A percentile compares a stretch with the other conserved stretches of the same genome.
Evolutionary conservation across 2,888 invertebrate genomes (phyloP).

Genomic region (Lysandra bellargus): DNA sequence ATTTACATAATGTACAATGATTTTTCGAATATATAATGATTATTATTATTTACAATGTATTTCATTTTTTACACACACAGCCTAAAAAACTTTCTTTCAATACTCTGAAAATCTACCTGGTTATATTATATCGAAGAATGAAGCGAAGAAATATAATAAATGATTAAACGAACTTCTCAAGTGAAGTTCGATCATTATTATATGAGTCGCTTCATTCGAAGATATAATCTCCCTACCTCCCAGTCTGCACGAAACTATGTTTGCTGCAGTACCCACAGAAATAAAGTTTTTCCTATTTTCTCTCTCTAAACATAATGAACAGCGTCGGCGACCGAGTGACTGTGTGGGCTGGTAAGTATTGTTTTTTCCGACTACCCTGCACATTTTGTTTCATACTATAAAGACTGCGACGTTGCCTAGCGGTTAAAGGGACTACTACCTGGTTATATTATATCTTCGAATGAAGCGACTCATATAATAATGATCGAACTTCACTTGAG

Average conservation of each 20-base stretch:
- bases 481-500: too few relatives aligned
- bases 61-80: not conserved
- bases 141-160: slow-evolving; percentile 32
- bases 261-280: too few relatives aligned
- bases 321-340: too few relatives aligned
- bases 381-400: not conserved
- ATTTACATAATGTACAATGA: too few relatives aligned
- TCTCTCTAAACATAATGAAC: too few relatives aligned
- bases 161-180: slow-evolving; percentile 32
- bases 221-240: not conserved
- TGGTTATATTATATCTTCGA: not conserved
- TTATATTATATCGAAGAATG: slow-evolving; percentile 29
- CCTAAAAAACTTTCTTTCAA: not conserved
- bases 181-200: slow-evolving; percentile 32
- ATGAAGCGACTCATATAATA: not conserved
- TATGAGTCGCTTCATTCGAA: slow-evolving; percentile 34
- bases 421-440: not conserved
- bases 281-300: too few relatives aligned
- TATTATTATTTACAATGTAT: too few relatives aligned
- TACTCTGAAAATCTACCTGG: not conserved
- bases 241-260: too few relatives aligned
- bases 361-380: not conserved
- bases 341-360: not conserved
- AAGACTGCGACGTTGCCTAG: not conserved
- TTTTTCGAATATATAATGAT: too few relatives aligned